Percentiles rank a stretch among this genome's conserved stretches.
Evolutionary conservation across 2,797 vertebrate genomes (phyloP).

Genomic region (Anomalospiza imberbis): DNA sequence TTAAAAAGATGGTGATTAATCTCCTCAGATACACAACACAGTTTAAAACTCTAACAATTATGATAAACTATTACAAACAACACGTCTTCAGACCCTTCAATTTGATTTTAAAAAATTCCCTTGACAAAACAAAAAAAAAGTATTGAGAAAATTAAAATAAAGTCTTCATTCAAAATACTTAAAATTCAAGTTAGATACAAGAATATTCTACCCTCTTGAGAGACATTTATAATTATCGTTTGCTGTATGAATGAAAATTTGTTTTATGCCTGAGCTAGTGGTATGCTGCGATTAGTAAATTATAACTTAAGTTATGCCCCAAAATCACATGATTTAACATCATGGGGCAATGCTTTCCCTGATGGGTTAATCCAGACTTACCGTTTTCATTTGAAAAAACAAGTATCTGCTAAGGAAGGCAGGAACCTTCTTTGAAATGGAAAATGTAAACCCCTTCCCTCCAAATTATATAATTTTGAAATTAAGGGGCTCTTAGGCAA

Average conservation of each 20-base stretch:
- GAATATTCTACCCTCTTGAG: not conserved
- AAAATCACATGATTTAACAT: not conserved
- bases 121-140: not conserved
- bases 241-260: not conserved
- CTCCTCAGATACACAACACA: not conserved
- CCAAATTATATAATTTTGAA: not conserved
- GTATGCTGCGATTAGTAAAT: not conserved
- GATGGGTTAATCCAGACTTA: not conserved
- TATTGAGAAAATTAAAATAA: not conserved
- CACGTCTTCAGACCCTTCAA: not conserved
- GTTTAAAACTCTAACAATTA: not conserved
- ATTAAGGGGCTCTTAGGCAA: not conserved
- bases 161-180: not conserved
- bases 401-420: not conserved
- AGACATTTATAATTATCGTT: not conserved
- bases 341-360: rapidly evolving
- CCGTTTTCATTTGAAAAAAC: not conserved
- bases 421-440: not conserved
- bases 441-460: not conserved
- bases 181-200: not conserved
- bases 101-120: not conserved
- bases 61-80: not conserved
- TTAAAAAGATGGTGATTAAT: not conserved
- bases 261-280: not conserved
- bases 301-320: not conserved